Percentiles rank a stretch among this genome's conserved stretches.
Conservation (phyloP, 2,888 invertebrate genomes). For the Clitarchus hookeri region DNA sequence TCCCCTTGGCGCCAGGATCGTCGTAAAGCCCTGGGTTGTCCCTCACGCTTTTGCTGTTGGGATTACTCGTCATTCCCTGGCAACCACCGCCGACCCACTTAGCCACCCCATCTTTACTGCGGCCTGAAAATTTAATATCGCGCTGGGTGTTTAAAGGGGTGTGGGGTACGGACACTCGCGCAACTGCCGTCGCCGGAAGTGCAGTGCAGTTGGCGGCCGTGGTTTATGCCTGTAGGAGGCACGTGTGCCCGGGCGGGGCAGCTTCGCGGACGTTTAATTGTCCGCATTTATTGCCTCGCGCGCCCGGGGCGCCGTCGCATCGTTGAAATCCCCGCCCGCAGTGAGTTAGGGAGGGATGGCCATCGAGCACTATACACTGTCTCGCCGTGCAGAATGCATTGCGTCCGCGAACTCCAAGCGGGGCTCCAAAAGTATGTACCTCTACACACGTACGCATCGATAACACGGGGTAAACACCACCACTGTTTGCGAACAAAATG, state of each 20-base stretch:
- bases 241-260: background rate
- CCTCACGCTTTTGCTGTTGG: background rate
- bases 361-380: too few species aligned
- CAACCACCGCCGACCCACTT: background rate
- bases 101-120: background rate
- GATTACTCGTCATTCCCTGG: conserved; percentile 6
- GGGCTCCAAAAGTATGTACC: too few species aligned
- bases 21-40: background rate
- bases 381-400: too few species aligned
- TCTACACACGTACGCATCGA: too few species aligned
- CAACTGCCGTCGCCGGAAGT: background rate
- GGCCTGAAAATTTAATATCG: background rate
- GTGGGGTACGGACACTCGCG: background rate
- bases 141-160: background rate
- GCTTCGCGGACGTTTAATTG: background rate
- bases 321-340: background rate
- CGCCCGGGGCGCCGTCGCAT: background rate
- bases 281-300: background rate
- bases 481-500: too few species aligned
- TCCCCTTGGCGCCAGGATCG: background rate
- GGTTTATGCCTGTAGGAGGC: background rate
- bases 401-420: too few species aligned
- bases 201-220: too few species aligned
- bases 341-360: too few species aligned
- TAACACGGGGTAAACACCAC: too few species aligned